Evolutionary conservation across 2,888 invertebrate species (phyloP).

Genomic region (Sarcophaga caerulescens): DNA sequence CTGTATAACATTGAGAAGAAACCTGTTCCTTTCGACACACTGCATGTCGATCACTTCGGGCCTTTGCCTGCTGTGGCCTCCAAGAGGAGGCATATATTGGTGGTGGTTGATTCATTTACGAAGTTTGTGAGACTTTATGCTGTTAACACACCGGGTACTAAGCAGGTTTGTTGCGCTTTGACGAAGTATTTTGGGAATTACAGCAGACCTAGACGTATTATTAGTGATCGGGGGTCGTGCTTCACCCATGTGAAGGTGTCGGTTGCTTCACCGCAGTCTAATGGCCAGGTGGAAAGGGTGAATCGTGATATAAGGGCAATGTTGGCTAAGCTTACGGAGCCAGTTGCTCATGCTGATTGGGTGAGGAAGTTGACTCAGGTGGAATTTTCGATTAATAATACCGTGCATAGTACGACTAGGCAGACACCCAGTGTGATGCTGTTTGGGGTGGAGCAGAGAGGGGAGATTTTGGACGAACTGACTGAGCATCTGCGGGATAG

Average conservation of each 20-base stretch:
- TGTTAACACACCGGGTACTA: constrained; percentile 41
- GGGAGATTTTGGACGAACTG: too few relatives aligned
- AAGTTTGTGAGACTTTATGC: constrained; percentile 40
- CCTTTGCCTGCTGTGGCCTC: constrained; percentile 15
- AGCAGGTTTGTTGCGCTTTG: constrained; percentile 32
- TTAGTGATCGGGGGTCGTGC: too few relatives aligned
- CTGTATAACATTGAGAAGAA: too few relatives aligned
- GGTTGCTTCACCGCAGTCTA: too few relatives aligned
- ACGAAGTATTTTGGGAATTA: constrained; percentile 49
- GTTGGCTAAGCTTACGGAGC: constrained; percentile 47
- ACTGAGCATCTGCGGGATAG: too few relatives aligned
- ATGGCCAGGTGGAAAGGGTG: too few relatives aligned
- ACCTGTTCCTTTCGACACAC: too few relatives aligned
- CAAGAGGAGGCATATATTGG: constrained; percentile 46
- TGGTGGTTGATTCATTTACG: constrained; percentile 10
- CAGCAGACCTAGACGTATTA: constrained; percentile 44
- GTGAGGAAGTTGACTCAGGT: constrained; percentile 37
- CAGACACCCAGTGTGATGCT: too few relatives aligned
- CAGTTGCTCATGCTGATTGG: constrained; percentile 53
- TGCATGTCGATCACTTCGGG: constrained; percentile 21
- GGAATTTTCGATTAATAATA: constrained; percentile 39
- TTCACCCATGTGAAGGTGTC: too few relatives aligned
- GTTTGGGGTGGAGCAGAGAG: too few relatives aligned
- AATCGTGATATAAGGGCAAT: constrained; percentile 43
- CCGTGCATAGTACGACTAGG: too few relatives aligned